Evolutionary conservation across 2,888 invertebrate genomes (phyloP), one percentile per base, ranked within the genome.

Genomic region (Himalopsyche japonica): DNA sequence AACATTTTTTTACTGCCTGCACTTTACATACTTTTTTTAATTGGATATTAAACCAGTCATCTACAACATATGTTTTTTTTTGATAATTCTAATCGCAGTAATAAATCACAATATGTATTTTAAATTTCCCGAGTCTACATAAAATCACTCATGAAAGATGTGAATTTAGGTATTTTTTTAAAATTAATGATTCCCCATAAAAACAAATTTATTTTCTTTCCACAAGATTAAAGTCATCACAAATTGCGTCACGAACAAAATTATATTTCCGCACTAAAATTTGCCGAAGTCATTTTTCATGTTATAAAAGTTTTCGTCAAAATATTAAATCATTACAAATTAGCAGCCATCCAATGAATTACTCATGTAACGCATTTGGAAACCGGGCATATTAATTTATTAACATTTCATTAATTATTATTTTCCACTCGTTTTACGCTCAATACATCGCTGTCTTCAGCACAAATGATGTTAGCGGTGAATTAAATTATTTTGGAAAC

Each of bases 301-400:
- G 49, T 76, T 32, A 49, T 85, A 85, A 82, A 82, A 57, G 48
- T 76, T 79, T 82, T 81, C 79, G 79, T 76, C 80, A 80, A 82
- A 32, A 64, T 80, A 48, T 43, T 85, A 85, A 85, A 85, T 85
- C 85, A 80, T 49, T 30, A 64, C 85, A 80, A 85, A 85, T 85
- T 85, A 85, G 82, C 82, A 47, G 32, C 80, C 80, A 20, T 76
- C 20, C 57, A 20, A 57, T 57, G 57, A 57, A 57, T 57, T 57
- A 57, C 57, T 57, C 57, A 57, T 24, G 57, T 20, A 20, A 24
- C 57, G 10, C 57, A 57, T 57, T 57, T 57, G 57, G 20, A 10
- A 57, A 57, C 10, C 57, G 57, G 20, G 7, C n/a, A 57, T 0
- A 57, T 57, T 57, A 20, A 57, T 57, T 57, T 20, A 24, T 24